Evolutionary conservation across 2,113 vertebrate genomes (phyloP), one percentile per base, ranked within the genome.

Genomic region (Pelecanus crispus): DNA sequence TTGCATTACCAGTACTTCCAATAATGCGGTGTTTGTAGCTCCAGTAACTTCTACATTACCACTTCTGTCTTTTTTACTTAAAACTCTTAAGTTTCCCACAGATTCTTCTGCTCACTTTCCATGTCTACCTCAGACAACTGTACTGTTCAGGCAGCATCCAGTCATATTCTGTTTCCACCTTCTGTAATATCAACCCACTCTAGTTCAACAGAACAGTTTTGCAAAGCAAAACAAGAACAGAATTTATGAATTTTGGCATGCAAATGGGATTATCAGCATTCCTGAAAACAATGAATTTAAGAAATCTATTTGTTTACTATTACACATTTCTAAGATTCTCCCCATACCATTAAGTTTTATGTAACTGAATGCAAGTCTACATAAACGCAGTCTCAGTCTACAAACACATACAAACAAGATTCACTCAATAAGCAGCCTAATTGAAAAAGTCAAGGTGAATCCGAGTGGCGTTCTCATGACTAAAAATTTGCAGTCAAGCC

Each of bases 21-120:
- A 42, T 28, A 77, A 50, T 1, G 4, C 0, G 0, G 12, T n/a
- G 8, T 49, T 75, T 36, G 5, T 20, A 55, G 59, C 53, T 78
- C 6, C 68, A 81, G 17, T 19, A 61, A 6, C 4, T 55, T 65
- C 59, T 20, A 72, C 5, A 28, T 15, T 44, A 56, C 5, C 7
- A 52, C 14, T 47, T 36, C 6, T 34, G 18, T 19, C 16, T 55
- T 56, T 71, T 75, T 67, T 8, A 86, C 7, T 49, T n/a, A 36
- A 19, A 82, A 59, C 16, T 31, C 21, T 47, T 47, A 50, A 10
- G 21, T 55, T 72, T 74, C 68, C 9, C 49, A 80, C 9, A 55
- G n/a, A 73, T 70, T 68, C 11, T 81, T 66, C 32, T 42, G 25
- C 61, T 59, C 22, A 29, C 7, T 38, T 78, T 42, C 50, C 52